Evolutionary conservation across 2,113 vertebrate species (phyloP).

Genomic region (Lynx canadensis): DNA sequence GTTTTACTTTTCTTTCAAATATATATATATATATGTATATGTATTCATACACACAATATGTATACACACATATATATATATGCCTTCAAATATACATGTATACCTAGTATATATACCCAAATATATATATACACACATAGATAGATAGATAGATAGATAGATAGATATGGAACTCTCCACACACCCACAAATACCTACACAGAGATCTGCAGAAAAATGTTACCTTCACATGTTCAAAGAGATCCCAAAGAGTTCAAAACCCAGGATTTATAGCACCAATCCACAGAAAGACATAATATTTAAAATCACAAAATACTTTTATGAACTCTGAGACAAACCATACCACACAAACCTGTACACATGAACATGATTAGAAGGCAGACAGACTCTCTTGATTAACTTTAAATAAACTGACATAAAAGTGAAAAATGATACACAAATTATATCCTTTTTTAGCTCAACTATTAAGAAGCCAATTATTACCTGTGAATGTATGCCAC

Average conservation of each 20-base stretch:
- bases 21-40: neutral
- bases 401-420: constrained; percentile 17
- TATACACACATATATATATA: neutral
- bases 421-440: constrained; percentile 41
- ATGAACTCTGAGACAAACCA: constrained; percentile 19
- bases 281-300: neutral
- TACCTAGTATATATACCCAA: too few species aligned
- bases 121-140: neutral
- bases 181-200: neutral
- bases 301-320: constrained; percentile 42
- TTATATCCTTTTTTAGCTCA: constrained; percentile 6
- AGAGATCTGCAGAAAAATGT: constrained; percentile 51
- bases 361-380: neutral
- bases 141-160: too few species aligned
- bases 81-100: neutral
- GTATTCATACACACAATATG: neutral
- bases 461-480: constrained; percentile 66
- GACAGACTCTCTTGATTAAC: neutral
- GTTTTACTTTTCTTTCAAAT: constrained; percentile 22
- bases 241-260: constrained; percentile 68
- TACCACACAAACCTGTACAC: neutral
- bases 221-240: constrained; percentile 51
- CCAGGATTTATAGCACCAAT: constrained; percentile 54
- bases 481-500: constrained; percentile 39
- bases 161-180: too few species aligned